phyloP scores from a whole-genome alignment of 2,113 vertebrate species.

The Aegithalos caudatus region DNA sequence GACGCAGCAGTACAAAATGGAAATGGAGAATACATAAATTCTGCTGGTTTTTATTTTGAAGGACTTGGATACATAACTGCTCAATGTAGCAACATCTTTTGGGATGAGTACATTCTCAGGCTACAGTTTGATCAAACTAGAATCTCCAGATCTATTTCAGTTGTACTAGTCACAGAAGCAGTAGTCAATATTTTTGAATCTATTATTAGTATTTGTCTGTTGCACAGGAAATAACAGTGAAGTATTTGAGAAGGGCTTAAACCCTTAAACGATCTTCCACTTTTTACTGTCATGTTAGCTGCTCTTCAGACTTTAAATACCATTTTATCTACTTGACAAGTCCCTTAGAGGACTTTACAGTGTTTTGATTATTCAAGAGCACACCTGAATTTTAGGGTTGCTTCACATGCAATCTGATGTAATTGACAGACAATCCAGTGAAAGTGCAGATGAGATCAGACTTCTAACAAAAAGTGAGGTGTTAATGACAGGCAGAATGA shows the following conservation, averaged over 20 bases:
- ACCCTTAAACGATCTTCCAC: background rate
- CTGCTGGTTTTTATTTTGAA: background rate
- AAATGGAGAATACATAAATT: background rate
- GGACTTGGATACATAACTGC: background rate
- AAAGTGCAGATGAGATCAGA: background rate
- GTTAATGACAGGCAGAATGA: background rate
- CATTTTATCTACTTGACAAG: background rate
- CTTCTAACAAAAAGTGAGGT: background rate
- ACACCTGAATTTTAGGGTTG: background rate
- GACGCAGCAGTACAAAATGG: background rate
- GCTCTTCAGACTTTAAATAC: background rate
- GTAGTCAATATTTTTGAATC: background rate
- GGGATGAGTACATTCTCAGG: background rate
- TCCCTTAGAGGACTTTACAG: background rate
- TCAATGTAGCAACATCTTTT: background rate
- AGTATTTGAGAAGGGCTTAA: background rate
- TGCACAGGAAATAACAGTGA: background rate
- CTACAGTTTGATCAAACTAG: background rate
- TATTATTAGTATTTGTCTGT: background rate
- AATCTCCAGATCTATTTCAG: background rate
- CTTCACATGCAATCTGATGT: background rate
- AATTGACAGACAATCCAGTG: background rate
- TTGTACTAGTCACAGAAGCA: background rate
- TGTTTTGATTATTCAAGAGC: background rate
- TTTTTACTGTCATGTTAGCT: background rate